Evolutionary conservation across 2,797 vertebrate species (phyloP).

Genomic region (Phylloscopus collybita): DNA sequence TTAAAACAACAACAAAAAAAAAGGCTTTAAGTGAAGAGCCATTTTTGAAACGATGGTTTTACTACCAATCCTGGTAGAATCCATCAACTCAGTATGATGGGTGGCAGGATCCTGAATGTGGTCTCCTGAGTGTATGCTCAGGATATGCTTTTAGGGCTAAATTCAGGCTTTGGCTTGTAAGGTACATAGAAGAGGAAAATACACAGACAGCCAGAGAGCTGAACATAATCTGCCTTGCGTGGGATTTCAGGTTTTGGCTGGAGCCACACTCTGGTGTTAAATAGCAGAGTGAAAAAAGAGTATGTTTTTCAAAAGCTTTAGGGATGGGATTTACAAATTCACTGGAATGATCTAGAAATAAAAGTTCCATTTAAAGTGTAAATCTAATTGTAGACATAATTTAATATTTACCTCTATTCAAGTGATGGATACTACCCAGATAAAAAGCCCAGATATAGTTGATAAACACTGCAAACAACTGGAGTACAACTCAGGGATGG

Average conservation of each 20-base stretch:
- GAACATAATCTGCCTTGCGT: conserved; percentile 54
- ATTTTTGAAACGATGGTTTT: conserved; percentile 27
- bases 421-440: not conserved
- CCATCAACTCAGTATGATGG: conserved; percentile 2
- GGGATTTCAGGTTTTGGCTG: conserved; percentile 60
- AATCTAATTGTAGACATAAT: not conserved
- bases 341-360: conserved; percentile 6
- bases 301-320: conserved; percentile 9
- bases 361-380: not conserved
- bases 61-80: conserved; percentile 2
- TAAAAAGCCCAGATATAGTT: not conserved
- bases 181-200: conserved; percentile 36
- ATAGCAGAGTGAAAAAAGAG: conserved; percentile 7
- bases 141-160: conserved; percentile 15
- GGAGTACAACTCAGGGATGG: not conserved
- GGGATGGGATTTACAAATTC: conserved; percentile 38
- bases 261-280: conserved; percentile 5
- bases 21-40: not conserved
- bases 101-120: conserved; percentile 2
- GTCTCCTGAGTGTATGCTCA: not conserved
- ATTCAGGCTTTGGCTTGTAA: conserved; percentile 38
- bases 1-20: not conserved
- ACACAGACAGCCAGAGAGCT: conserved; percentile 37
- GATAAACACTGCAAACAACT: not conserved
- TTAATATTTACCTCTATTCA: not conserved